A percentile compares a stretch with the other conserved stretches of the same genome.
Conservation (phyloP, 53 echinoderm and acorn worm genomes). For the Crossaster papposus region DNA sequence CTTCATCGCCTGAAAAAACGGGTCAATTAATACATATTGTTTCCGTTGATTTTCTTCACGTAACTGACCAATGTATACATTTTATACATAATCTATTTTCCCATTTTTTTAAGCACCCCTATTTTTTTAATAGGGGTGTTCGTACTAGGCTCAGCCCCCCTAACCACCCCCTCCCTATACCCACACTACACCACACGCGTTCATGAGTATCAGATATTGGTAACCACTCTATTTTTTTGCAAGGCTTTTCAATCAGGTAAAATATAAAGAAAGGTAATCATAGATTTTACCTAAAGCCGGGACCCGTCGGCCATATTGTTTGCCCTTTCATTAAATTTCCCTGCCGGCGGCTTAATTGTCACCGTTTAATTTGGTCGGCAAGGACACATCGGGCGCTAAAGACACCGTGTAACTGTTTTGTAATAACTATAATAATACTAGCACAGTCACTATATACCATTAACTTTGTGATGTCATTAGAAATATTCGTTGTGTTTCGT, state of each 20-base stretch:
- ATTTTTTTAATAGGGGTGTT: too few relatives aligned
- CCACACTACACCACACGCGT: too few relatives aligned
- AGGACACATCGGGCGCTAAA: conserved; percentile 53
- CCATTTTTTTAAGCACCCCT: too few relatives aligned
- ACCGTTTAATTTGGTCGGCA: conserved; percentile 56
- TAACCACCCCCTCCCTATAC: too few relatives aligned
- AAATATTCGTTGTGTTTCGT: background rate
- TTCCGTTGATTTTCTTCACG: too few relatives aligned
- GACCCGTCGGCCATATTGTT: conserved; percentile 24
- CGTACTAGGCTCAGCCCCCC: too few relatives aligned
- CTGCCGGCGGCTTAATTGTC: conserved; percentile 33
- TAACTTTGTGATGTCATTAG: conserved; percentile 30
- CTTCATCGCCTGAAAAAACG: too few relatives aligned
- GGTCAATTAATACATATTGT: too few relatives aligned
- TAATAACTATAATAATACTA: conserved; percentile 48
- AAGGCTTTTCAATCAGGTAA: background rate
- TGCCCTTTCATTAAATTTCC: conserved; percentile 55
- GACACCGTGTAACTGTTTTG: conserved; percentile 44
- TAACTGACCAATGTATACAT: too few relatives aligned
- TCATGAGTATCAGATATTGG: too few relatives aligned
- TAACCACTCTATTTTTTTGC: background rate
- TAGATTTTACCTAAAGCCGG: background rate
- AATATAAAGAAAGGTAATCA: background rate
- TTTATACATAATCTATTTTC: too few relatives aligned
- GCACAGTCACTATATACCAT: too few relatives aligned